phyloP scores from a whole-genome alignment of 2,888 invertebrate species.

The Leuctra nigra region DNA sequence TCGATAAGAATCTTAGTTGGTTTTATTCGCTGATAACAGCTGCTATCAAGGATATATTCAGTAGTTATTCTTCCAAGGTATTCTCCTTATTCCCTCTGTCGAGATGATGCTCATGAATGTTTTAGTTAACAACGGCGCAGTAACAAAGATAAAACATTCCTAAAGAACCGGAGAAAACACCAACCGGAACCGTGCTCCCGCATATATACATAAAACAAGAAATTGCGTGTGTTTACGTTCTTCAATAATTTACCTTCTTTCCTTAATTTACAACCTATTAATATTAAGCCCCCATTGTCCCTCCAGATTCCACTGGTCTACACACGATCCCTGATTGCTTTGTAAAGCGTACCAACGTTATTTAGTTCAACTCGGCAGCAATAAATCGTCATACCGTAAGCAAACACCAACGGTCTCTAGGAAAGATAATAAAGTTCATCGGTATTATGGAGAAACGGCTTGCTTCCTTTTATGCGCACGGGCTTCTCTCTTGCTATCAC shows the following conservation, averaged over 20 bases:
- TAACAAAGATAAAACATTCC: no score
- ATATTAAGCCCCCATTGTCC: conserved; percentile 6
- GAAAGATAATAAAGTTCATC: neutral
- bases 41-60: no score
- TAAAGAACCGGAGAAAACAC: neutral
- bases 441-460: no score
- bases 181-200: neutral
- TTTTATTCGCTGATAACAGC: no score
- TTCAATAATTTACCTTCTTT: conserved; percentile 7
- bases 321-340: neutral
- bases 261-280: conserved; percentile 10
- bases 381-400: conserved; percentile 3
- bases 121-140: no score
- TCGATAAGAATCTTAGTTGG: no score
- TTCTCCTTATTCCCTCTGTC: no score
- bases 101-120: no score
- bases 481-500: neutral
- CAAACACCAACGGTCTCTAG: neutral
- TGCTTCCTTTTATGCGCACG: neutral
- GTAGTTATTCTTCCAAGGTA: no score
- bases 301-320: neutral
- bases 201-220: neutral
- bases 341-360: neutral
- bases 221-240: neutral
- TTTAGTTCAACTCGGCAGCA: neutral